phyloP scores from a whole-genome alignment of 2,888 invertebrate genomes.

The Microctonus aethiopoides region DNA sequence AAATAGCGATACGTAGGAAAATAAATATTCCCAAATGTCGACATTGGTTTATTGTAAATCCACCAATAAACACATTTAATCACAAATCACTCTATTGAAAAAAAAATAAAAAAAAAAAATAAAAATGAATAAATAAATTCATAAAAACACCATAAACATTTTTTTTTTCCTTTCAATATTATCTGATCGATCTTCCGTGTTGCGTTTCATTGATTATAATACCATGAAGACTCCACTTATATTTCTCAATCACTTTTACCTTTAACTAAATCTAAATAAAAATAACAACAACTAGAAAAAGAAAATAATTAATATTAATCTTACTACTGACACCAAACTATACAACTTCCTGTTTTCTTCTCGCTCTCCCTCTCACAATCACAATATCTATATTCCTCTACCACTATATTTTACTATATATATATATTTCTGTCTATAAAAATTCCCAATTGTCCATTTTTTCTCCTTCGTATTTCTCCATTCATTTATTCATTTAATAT shows the following conservation, averaged over 20 bases:
- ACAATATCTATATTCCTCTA: not conserved
- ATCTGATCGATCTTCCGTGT: not conserved
- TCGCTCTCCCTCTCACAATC: slow-evolving; percentile 12
- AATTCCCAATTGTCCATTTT: no score
- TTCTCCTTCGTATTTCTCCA: no score
- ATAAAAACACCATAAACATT: not conserved
- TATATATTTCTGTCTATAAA: no score
- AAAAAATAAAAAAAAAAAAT: not conserved
- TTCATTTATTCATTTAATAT: no score
- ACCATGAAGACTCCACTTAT: no score
- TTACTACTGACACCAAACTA: not conserved
- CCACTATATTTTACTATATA: not conserved
- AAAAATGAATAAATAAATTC: no score
- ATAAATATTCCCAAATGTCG: not conserved
- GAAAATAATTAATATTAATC: not conserved
- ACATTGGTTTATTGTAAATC: not conserved
- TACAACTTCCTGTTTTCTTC: slow-evolving; percentile 9
- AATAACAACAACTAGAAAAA: not conserved
- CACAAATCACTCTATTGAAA: not conserved
- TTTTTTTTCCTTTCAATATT: not conserved
- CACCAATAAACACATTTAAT: not conserved
- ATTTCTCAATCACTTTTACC: not conserved
- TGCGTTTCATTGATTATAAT: no score
- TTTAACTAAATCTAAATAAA: no score
- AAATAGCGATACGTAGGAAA: not conserved